A percentile compares a stretch with the other conserved stretches of the same genome.
These are phyloP conservation scores for Helicoverpa armigera DNA, from an alignment of 1,140 invertebrate genomes.

Conservation along the genomic window DNA sequence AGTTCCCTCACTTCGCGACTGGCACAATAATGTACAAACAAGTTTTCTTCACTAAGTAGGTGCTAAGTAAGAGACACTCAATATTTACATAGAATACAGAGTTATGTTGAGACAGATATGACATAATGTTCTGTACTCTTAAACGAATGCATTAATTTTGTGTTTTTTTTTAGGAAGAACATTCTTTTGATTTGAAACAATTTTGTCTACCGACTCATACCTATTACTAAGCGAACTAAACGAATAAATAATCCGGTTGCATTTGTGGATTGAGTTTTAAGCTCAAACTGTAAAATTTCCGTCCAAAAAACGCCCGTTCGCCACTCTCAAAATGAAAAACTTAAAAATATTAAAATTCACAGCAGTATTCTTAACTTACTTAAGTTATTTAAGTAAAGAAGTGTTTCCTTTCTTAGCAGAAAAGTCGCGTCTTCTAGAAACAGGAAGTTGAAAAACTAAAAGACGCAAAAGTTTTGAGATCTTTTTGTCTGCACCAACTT, in stretches of 20 bases:
- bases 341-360: constrained; percentile 55
- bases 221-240: too few species aligned
- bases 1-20: constrained; percentile 6
- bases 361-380: constrained; percentile 51
- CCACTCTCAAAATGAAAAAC: constrained; percentile 27
- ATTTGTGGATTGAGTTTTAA: too few species aligned
- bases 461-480: constrained; percentile 51
- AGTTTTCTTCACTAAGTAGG: constrained; percentile 19
- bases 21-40: constrained; percentile 21
- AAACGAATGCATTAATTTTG: not conserved
- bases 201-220: too few species aligned
- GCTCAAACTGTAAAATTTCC: not conserved
- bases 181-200: too few species aligned
- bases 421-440: constrained; percentile 52
- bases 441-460: constrained; percentile 58
- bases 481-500: constrained; percentile 39
- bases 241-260: too few species aligned
- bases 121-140: not conserved
- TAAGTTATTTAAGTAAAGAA: constrained; percentile 61
- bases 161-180: not conserved
- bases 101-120: not conserved
- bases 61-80: constrained; percentile 2
- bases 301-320: constrained; percentile 15
- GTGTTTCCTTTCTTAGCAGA: constrained; percentile 57
- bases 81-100: too few species aligned